A percentile compares a stretch with the other conserved stretches of the same genome.
Conservation (phyloP, 2,888 invertebrate genomes). For the Cerceris ruficornis region DNA sequence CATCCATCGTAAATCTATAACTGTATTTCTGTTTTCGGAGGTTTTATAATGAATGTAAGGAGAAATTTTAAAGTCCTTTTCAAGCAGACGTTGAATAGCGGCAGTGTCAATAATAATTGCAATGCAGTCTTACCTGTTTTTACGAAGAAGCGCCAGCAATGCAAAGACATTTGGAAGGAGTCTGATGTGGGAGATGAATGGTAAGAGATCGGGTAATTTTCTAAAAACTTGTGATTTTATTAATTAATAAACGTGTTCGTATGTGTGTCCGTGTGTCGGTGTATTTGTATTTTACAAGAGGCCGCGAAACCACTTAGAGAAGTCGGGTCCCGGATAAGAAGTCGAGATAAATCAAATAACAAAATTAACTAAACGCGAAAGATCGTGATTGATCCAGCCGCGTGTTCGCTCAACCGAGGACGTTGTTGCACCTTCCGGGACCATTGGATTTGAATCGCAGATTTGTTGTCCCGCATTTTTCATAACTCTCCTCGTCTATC, state of each 20-base stretch:
- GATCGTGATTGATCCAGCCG: slow-evolving; percentile 71
- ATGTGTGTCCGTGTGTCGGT: slow-evolving; percentile 68
- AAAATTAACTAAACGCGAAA: slow-evolving; percentile 81
- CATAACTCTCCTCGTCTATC: neutral
- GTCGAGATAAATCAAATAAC: slow-evolving; percentile 81
- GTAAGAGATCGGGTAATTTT: slow-evolving; percentile 59
- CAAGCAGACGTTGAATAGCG: too few species aligned
- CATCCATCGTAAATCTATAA: too few species aligned
- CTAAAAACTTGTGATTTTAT: slow-evolving; percentile 81
- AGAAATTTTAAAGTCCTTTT: too few species aligned
- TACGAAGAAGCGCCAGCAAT: too few species aligned
- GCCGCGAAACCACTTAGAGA: slow-evolving; percentile 72
- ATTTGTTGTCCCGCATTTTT: slow-evolving; percentile 11
- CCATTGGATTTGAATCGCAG: slow-evolving; percentile 31
- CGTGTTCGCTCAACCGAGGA: slow-evolving; percentile 64
- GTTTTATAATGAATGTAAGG: too few species aligned
- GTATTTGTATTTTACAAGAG: slow-evolving; percentile 80
- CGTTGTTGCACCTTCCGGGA: slow-evolving; percentile 33
- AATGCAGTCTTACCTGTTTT: too few species aligned
- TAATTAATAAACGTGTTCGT: slow-evolving; percentile 81
- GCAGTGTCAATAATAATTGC: too few species aligned
- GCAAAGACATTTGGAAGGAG: too few species aligned
- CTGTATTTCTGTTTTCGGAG: too few species aligned
- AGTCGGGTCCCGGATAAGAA: slow-evolving; percentile 74
- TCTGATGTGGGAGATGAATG: too few species aligned